Evolutionary conservation across 2,797 vertebrate genomes (phyloP).

Genomic region (Phataginus tricuspis): DNA sequence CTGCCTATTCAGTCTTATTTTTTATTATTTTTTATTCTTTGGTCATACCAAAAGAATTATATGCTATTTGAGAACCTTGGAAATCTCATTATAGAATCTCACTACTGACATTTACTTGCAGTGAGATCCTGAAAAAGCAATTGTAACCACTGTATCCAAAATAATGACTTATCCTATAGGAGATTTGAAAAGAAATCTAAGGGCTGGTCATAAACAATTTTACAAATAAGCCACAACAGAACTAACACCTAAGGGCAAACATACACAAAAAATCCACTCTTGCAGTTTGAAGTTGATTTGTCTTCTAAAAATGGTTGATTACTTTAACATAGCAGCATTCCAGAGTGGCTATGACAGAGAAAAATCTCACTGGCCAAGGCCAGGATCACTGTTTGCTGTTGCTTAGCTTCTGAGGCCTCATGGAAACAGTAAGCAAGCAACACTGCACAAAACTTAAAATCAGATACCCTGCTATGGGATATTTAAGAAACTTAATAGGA

Average conservation of each 20-base stretch:
- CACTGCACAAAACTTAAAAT: not conserved
- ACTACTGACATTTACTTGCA: not conserved
- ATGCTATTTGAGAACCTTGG: not conserved
- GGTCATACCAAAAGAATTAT: not conserved
- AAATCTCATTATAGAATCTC: not conserved
- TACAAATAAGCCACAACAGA: not conserved
- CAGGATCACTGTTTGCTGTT: not conserved
- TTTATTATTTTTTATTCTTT: not conserved
- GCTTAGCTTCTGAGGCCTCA: not conserved
- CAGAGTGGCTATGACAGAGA: not conserved
- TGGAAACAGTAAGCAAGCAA: not conserved
- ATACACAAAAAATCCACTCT: not conserved
- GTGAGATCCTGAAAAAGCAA: not conserved
- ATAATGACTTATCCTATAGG: not conserved
- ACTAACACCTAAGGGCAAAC: not conserved
- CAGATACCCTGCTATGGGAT: not conserved
- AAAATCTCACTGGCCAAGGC: not conserved
- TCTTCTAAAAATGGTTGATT: not conserved
- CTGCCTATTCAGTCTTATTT: not conserved
- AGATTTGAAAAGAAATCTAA: not conserved
- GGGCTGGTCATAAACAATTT: not conserved
- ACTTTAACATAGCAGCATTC: conserved; percentile 50
- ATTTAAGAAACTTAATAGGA: not conserved
- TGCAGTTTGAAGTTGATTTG: not conserved
- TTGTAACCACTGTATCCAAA: not conserved